Evolutionary conservation across 2,888 invertebrate genomes (phyloP), one percentile per base, ranked within the genome.

Genomic region (Drosophila recens): DNA sequence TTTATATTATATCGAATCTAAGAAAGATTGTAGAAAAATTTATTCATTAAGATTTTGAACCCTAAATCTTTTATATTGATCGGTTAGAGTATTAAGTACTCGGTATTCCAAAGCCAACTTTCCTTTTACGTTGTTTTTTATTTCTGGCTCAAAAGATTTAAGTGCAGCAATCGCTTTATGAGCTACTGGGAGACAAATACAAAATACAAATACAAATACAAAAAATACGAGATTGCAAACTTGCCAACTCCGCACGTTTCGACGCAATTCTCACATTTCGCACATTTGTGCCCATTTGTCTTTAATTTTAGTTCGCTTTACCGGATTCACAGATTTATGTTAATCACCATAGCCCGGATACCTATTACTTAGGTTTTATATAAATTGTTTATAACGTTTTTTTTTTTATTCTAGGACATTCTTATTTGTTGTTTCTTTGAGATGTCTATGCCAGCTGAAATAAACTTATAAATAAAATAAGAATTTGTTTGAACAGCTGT

Each of bases 101-200:
- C 62, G 62, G 8, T 15, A 17, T 27, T 30, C 3, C 4, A n/a
- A 3, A 9, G 11, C 4, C 1, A 30, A 9, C 36, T 36, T 38
- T 38, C 23, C 23, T 34, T 8, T 0, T 13, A 13, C 34, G 58
- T 53, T 42, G 43, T 23, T 68, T 36, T 68, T 59, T 62, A 57
- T 48, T 68, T 75, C 42, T 56, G 71, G 34, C 53, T 67, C 56
- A 33, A 71, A 73, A 87, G 87, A 81, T 82, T 85, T 53, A 30
- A 75, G 80, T 75, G 64, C 75, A 64, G 69, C 63, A 75, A 59
- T 75, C 69, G 69, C 57, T 79, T 86, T 84, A 73, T 80, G 75
- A 72, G 72, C 69, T 67, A 67, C 57, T 72, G 75, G 61, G 65
- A 64, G 72, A n/a, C n/a, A n/a, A n/a, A n/a, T n/a, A n/a, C n/a